These are phyloP conservation scores for Synergus umbraculus DNA, from an alignment of 2,888 invertebrate species.

Conservation along the genomic window DNA sequence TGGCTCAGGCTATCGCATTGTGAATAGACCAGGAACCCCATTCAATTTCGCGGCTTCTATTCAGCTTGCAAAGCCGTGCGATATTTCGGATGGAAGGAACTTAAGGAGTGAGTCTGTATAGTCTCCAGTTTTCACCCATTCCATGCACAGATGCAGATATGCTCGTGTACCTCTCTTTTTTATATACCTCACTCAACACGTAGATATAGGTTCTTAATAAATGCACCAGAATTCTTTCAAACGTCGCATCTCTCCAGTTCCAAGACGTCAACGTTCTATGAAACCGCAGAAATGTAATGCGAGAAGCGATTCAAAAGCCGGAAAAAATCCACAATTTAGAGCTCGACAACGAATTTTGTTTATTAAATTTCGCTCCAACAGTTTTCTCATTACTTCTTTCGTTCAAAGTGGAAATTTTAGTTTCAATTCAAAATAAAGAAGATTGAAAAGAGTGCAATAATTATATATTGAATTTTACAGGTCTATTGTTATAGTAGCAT, in stretches of 20 bases:
- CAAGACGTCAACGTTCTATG: not conserved
- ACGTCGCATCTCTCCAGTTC: not conserved
- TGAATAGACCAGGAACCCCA: slow-evolving; percentile 12
- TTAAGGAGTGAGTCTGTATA: slow-evolving; percentile 7
- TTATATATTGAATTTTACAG: no score
- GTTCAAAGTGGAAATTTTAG: not conserved
- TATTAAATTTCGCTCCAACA: not conserved
- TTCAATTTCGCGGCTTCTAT: slow-evolving; percentile 16
- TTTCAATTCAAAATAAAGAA: not conserved
- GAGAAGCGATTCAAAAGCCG: not conserved
- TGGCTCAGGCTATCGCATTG: slow-evolving; percentile 18
- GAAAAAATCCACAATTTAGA: not conserved
- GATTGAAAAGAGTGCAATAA: no score
- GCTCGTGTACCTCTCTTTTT: not conserved
- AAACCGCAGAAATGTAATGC: not conserved
- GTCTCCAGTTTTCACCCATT: not conserved
- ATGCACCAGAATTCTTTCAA: not conserved
- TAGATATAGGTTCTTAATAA: not conserved
- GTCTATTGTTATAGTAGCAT: no score
- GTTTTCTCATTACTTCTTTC: not conserved
- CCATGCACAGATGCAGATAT: not conserved
- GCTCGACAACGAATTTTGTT: not conserved
- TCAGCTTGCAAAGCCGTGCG: not conserved
- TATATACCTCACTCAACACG: not conserved
- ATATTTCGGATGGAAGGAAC: slow-evolving; percentile 29